Base-by-base conservation (phyloP, 2,113 vertebrate species). In the Picathartes gymnocephalus region DNA sequence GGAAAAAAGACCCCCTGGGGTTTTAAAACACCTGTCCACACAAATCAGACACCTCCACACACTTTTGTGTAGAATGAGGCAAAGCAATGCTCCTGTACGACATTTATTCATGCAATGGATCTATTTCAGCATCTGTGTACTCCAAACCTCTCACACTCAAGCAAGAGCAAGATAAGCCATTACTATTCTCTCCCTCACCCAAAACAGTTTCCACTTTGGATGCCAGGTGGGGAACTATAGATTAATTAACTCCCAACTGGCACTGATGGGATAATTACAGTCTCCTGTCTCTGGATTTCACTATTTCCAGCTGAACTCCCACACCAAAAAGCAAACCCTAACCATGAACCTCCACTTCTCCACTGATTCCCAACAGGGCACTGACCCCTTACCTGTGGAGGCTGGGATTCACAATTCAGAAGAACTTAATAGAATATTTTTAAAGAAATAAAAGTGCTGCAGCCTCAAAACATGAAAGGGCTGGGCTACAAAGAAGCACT, bases 201-300 rank as follows among this genome's bases (percentile, higher is more conserved):
- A 66, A 93, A 94, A 64, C 61, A 90, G 78, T 90, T 92, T 85
- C 92, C 64, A 83, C 88, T 91, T 90, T 50, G 93, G 80, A 91
- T 94, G 94, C 91, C 88, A 90, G 94, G 95, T 92, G 95, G 80
- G 83, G 78, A 96, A 93, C 80, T 95, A 94, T 81, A 94, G 95
- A 94, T 96, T 95, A 97, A 97, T 96, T 96, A 97, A 80, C 70
- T 97, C 88, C 83, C 93, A 93, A 95, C 72, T 90, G 89, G 95
- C 95, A 92, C 21, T 81, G 82, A 97, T 68, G 77, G 91, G 81
- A 97, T 87, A 93, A 95, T 97, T 95, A 88, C 42, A 92, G 80
- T 94, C 48, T 66, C 82, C 92, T 65, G 31, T 66, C 96, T 95
- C 92, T 77, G 78, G 40, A 37, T 96, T 95, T 96, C 93, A 48